Conservation (phyloP, 2,797 vertebrate species). For the Agapornis canus region DNA sequence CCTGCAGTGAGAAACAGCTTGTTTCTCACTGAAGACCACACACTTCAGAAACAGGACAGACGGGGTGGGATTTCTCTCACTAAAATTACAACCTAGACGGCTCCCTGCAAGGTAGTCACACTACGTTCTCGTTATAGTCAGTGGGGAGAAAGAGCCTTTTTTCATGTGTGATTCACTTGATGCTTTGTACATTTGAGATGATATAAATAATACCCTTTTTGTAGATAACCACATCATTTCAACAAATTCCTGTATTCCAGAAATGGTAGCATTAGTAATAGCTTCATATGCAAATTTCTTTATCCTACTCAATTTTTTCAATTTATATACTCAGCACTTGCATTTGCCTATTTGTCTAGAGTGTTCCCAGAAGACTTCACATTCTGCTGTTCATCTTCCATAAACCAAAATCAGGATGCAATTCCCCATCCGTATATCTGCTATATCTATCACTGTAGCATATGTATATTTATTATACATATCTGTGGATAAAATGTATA, state of each 20-base stretch:
- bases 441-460: background rate
- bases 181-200: background rate
- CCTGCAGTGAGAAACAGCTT: background rate
- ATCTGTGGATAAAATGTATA: background rate
- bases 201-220: background rate
- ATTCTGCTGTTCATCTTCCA: background rate
- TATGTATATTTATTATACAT: background rate
- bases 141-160: background rate
- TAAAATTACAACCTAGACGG: background rate
- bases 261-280: background rate
- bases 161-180: constrained; percentile 1
- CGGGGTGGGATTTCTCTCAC: background rate
- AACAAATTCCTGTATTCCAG: background rate
- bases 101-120: background rate
- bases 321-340: background rate
- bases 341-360: background rate
- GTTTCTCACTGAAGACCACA: background rate
- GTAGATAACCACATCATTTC: background rate
- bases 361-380: background rate
- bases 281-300: background rate
- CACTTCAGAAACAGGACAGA: background rate
- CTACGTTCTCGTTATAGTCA: background rate
- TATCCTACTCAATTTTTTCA: background rate
- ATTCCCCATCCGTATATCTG: background rate
- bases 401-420: background rate